phyloP scores from a whole-genome alignment of 2,797 vertebrate species.

The Acanthurus lineatus region DNA sequence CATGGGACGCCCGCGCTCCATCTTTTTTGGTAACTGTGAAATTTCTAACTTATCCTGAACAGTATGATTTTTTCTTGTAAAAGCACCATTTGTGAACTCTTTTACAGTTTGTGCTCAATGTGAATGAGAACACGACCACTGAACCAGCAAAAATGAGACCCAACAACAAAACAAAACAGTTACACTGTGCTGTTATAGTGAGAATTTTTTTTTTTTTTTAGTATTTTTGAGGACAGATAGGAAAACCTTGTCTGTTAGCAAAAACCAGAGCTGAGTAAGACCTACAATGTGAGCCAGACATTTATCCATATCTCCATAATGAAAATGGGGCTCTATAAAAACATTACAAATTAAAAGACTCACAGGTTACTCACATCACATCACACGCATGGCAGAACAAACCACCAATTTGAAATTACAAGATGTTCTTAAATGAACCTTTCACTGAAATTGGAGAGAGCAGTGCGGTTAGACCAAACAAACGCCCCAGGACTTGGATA shows the following conservation, averaged over 20 bases:
- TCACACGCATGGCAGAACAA: slow-evolving; percentile 30
- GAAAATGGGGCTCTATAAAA: background rate
- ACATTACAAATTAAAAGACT: background rate
- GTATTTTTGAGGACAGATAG: no score
- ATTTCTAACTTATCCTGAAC: no score
- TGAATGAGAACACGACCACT: no score
- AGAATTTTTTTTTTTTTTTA: no score
- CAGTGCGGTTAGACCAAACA: slow-evolving; percentile 49
- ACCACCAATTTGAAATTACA: slow-evolving; percentile 26
- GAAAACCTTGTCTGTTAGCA: background rate
- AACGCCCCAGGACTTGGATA: slow-evolving; percentile 47
- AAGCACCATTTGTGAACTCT: no score
- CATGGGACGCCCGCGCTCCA: no score
- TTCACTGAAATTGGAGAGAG: slow-evolving; percentile 45
- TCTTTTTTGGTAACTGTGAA: no score
- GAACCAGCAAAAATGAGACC: no score
- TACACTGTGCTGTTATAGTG: no score
- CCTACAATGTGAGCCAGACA: background rate
- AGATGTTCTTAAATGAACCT: slow-evolving; percentile 46
- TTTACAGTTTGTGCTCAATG: no score
- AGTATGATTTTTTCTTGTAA: no score
- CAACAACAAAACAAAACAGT: no score
- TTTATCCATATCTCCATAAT: background rate
- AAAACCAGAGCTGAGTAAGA: background rate
- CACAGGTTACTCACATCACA: slow-evolving; percentile 16